phyloP scores from a whole-genome alignment of 2,797 vertebrate genomes.

The Oceanodroma leucorhoa region DNA sequence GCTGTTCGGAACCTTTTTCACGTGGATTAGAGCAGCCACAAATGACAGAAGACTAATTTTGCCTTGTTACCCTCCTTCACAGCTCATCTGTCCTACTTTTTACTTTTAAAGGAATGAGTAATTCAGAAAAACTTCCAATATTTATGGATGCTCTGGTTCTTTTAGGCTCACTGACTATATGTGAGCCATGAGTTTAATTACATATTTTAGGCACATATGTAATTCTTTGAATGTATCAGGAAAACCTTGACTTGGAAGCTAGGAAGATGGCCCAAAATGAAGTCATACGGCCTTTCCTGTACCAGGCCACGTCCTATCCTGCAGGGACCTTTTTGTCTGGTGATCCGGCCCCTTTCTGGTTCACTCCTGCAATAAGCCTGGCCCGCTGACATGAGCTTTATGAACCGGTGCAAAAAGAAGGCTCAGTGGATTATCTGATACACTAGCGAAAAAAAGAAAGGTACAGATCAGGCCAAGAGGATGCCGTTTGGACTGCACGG shows the following conservation, averaged over 20 bases:
- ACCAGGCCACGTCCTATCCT: neutral
- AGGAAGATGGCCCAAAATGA: neutral
- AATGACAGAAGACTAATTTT: slow-evolving; percentile 39
- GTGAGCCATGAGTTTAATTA: slow-evolving; percentile 3
- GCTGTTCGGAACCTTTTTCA: neutral
- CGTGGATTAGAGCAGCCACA: slow-evolving; percentile 25
- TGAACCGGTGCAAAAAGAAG: neutral
- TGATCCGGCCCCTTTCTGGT: neutral
- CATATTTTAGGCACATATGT: neutral
- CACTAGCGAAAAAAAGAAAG: neutral
- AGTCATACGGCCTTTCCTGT: neutral
- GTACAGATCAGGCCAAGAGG: neutral
- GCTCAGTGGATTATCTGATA: neutral
- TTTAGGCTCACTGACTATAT: neutral
- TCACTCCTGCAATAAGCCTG: neutral
- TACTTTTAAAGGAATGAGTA: slow-evolving; percentile 22
- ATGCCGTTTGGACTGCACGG: neutral
- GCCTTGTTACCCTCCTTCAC: slow-evolving; percentile 4
- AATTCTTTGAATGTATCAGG: neutral
- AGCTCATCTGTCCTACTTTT: slow-evolving; percentile 32
- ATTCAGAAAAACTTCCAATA: neutral
- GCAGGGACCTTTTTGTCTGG: neutral
- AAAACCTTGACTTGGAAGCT: neutral
- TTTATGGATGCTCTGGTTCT: slow-evolving; percentile 6
- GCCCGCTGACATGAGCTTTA: neutral